Evolutionary conservation across 2,888 invertebrate genomes (phyloP).

Genomic region (Pyralis farinalis): DNA sequence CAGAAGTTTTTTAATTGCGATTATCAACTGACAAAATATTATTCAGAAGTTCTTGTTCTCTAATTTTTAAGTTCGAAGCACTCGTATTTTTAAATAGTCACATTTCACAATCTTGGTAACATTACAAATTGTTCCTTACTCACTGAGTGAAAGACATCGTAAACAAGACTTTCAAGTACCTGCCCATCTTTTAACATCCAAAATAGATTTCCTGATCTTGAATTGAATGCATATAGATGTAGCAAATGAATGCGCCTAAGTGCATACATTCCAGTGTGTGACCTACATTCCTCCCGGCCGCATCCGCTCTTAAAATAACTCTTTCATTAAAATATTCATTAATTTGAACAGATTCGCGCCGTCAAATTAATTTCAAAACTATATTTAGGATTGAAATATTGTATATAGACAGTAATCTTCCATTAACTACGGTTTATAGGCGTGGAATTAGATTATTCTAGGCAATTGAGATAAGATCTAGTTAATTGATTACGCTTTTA

Average conservation of each 20-base stretch:
- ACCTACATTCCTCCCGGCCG: background rate
- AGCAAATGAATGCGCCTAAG: background rate
- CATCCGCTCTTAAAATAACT: conserved; percentile 1
- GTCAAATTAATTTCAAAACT: background rate
- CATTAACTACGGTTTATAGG: background rate
- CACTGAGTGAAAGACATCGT: no score
- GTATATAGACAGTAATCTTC: background rate
- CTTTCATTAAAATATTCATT: conserved; percentile 1
- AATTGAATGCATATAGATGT: conserved; percentile 1
- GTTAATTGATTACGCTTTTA: no score
- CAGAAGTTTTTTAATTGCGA: no score
- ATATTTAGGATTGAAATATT: background rate
- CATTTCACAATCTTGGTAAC: no score
- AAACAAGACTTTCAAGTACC: background rate
- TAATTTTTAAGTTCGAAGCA: no score
- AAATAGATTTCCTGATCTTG: conserved; percentile 10
- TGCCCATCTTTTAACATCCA: background rate
- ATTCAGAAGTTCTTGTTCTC: no score
- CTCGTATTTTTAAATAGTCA: no score
- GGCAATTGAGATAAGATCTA: no score
- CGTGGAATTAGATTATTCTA: no score
- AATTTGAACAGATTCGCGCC: background rate
- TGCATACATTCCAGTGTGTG: background rate
- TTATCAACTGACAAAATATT: no score
- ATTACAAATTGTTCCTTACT: no score